phyloP scores from a whole-genome alignment of 2,888 invertebrate species.

The Ophraella communa region DNA sequence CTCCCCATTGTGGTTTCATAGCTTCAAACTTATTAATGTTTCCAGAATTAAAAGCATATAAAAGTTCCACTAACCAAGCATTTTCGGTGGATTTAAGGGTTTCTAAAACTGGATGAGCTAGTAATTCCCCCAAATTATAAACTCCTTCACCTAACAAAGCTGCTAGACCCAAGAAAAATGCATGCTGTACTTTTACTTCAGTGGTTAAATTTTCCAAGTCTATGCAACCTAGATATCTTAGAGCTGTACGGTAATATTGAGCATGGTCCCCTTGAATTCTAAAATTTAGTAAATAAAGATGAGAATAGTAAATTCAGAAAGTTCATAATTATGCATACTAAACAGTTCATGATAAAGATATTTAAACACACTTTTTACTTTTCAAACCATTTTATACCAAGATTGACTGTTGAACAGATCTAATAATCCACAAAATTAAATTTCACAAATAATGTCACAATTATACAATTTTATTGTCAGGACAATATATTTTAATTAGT shows the following conservation, averaged over 20 bases:
- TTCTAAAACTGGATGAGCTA: constrained; percentile 93
- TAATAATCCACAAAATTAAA: too few species aligned
- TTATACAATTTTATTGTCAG: too few species aligned
- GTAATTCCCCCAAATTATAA: constrained; percentile 95
- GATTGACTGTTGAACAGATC: too few species aligned
- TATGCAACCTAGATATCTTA: constrained; percentile 75
- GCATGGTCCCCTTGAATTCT: constrained; percentile 86
- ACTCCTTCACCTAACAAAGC: constrained; percentile 94
- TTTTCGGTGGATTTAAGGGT: constrained; percentile 81
- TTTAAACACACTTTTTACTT: too few species aligned
- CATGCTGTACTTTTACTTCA: constrained; percentile 76
- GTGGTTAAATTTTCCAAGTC: constrained; percentile 71
- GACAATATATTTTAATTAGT: too few species aligned
- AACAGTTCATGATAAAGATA: too few species aligned
- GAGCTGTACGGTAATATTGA: constrained; percentile 93
- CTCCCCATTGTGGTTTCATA: constrained; percentile 77
- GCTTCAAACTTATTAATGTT: constrained; percentile 78
- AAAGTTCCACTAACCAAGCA: constrained; percentile 86
- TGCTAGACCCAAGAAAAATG: constrained; percentile 91
- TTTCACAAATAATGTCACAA: too few species aligned
- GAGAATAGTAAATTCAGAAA: not conserved
- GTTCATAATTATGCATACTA: not conserved
- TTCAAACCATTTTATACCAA: too few species aligned
- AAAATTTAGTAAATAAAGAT: constrained; percentile 13
- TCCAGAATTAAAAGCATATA: constrained; percentile 86